A percentile compares a stretch with the other conserved stretches of the same genome.
Evolutionary conservation across 2,113 vertebrate species (phyloP).

Genomic region (Campylomormyrus numenius): DNA sequence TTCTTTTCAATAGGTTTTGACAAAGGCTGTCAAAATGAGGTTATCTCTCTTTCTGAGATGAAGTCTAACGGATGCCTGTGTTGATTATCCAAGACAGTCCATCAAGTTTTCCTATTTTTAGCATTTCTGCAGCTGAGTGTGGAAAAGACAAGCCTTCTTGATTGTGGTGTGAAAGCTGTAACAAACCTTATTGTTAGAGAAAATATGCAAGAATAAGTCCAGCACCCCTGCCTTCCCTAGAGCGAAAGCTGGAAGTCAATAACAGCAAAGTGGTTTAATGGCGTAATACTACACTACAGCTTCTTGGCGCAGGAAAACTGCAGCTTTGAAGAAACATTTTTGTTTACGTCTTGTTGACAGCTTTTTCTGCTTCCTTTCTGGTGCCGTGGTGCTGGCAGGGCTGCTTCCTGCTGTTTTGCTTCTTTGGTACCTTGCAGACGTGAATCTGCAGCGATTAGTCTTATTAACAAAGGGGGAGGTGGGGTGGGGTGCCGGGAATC

Average conservation of each 20-base stretch:
- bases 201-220: neutral
- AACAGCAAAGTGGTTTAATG: neutral
- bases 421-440: neutral
- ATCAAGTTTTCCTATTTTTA: slow-evolving; percentile 4
- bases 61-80: slow-evolving; percentile 1
- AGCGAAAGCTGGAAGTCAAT: neutral
- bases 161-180: neutral
- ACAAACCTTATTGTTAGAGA: neutral
- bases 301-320: slow-evolving; percentile 2
- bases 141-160: neutral
- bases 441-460: neutral
- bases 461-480: neutral
- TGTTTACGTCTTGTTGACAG: neutral
- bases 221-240: neutral
- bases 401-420: neutral
- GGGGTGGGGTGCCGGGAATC: neutral
- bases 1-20: neutral
- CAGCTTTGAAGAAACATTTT: slow-evolving; percentile 7
- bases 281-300: neutral
- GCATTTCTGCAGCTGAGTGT: neutral
- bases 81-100: neutral
- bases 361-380: neutral
- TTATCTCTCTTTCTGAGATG: slow-evolving; percentile 5
- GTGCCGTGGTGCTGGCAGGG: neutral
- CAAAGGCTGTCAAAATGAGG: slow-evolving; percentile 11